Conservation (phyloP, 2,888 invertebrate genomes). For the Noctuana brunneofusca region DNA sequence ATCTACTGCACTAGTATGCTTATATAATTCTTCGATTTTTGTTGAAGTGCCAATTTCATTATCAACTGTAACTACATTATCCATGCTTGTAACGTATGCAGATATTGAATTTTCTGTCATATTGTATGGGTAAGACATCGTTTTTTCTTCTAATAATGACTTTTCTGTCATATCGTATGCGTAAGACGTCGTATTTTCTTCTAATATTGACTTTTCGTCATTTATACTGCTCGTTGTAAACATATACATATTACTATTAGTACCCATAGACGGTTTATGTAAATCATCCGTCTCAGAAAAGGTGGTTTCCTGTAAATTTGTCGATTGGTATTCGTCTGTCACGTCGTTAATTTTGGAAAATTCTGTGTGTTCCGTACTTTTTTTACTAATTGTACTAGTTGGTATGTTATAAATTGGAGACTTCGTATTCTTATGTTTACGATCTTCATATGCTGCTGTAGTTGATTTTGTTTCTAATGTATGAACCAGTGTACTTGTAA, state of each 20-base stretch:
- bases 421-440: neutral
- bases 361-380: neutral
- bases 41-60: neutral
- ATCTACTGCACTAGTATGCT: neutral
- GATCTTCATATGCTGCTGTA: too few relatives aligned
- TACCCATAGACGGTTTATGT: neutral
- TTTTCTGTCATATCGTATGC: neutral
- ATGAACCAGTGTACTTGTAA: neutral
- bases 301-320: neutral
- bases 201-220: neutral
- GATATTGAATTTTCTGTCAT: neutral
- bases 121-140: neutral
- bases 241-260: neutral
- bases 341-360: neutral
- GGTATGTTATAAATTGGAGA: neutral
- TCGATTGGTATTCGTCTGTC: neutral
- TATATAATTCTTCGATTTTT: neutral
- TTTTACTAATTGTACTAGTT: neutral
- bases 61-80: neutral
- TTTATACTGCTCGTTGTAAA: neutral
- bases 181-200: neutral
- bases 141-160: neutral
- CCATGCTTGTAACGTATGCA: neutral
- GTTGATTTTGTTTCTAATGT: neutral
- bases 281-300: neutral